These are phyloP conservation scores for Acrossocheilus wenchowensis DNA, from an alignment of 2,797 vertebrate genomes.

Conservation along the genomic window DNA sequence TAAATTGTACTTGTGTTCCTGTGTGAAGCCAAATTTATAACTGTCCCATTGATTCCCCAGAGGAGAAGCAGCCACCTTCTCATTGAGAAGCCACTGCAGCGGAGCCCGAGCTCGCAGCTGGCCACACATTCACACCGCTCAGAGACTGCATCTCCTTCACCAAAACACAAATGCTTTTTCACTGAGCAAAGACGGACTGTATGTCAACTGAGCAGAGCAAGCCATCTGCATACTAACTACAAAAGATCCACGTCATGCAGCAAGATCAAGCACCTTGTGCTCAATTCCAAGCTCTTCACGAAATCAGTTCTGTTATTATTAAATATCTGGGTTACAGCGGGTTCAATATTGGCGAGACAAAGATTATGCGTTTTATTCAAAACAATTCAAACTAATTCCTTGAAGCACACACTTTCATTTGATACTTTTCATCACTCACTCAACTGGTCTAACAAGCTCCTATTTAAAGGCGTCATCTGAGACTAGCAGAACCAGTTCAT, in stretches of 20 bases:
- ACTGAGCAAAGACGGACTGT: conserved; percentile 33
- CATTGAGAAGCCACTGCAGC: conserved; percentile 37
- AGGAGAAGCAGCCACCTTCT: conserved; percentile 26
- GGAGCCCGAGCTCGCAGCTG: conserved; percentile 37
- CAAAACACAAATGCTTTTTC: conserved; percentile 47
- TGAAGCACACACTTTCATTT: not conserved
- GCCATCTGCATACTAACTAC: conserved; percentile 54
- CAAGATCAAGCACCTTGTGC: not conserved
- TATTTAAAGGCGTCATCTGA: not conserved
- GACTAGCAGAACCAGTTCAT: conserved; percentile 2
- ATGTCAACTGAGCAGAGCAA: conserved; percentile 32
- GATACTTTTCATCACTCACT: not conserved
- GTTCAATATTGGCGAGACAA: not conserved
- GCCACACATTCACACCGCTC: conserved; percentile 10
- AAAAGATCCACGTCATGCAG: not conserved
- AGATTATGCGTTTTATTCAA: not conserved
- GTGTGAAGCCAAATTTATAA: conserved; percentile 25
- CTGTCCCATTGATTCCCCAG: conserved; percentile 30
- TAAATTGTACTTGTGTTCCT: conserved; percentile 35
- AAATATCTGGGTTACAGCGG: not conserved
- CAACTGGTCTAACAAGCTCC: conserved; percentile 24
- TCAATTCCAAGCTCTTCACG: not conserved
- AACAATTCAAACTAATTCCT: not conserved
- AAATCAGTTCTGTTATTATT: not conserved
- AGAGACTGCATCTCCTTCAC: conserved; percentile 28